Evolutionary conservation across 2,113 vertebrate genomes (phyloP), one percentile per base, ranked within the genome.

Genomic region (Phylloscopus trochilus): DNA sequence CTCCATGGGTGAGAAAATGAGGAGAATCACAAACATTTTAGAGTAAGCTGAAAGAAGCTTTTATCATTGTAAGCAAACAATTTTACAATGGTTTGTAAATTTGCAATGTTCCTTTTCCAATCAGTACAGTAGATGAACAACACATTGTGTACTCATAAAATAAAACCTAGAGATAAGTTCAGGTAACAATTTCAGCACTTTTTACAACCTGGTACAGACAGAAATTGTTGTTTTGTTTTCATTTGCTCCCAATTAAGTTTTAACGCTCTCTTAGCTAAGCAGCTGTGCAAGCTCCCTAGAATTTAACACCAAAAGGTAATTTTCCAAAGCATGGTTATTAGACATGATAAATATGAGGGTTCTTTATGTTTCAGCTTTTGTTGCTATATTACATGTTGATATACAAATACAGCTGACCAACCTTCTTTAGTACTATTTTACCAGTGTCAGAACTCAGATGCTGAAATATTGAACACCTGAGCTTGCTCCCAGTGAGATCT

Each of bases 1-100:
- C 70, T 89, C 77, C 69, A 66, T 2, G 16, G 76, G 73, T 53
- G 44, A 81, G 69, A 82, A 89, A 92, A 88, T 60, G 58, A 94
- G 70, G 33, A 76, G 73, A 94, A 89, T 94, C 88, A 85, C 35
- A 7, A 72, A 83, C 84, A 76, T 79, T 94, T 86, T 41, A 53
- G 68, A 83, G 80, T 60, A 72, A 76, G 73, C 59, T 80, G 83
- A 90, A 93, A 90, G 56, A 62, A 68, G 83, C 85, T 91, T 92
- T 91, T 92, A 92, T 83, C 73, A 89, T 52, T 80, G 76, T 87
- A 74, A 95, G 78, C 53, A 91, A 87, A 85, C 83, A 84, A 93
- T 96, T 96, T 96, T 88, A 96, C 82, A 95, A 79, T 82, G 86
- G 49, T 83, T 62, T 88, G 87, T 77, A 90, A 95, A 94, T 93